phyloP scores from a whole-genome alignment of 2,113 vertebrate species.

The Stomatorhinus ivindoensis region DNA sequence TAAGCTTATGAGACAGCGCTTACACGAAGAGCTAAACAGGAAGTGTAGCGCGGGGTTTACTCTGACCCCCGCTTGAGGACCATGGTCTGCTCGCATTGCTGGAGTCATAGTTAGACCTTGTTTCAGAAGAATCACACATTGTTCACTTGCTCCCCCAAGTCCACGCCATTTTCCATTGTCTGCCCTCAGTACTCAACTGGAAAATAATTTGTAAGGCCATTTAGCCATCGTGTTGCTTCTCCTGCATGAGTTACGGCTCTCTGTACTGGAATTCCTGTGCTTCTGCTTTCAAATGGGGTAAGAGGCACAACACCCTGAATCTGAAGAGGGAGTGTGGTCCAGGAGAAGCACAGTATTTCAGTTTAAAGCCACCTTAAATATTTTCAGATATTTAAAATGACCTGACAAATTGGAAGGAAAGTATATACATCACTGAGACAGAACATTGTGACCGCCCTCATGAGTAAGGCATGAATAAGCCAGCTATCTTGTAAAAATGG shows the following conservation, averaged over 20 bases:
- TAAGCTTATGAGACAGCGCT: not conserved
- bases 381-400: no score
- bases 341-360: not conserved
- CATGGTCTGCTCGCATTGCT: not conserved
- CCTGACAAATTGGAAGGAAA: not conserved
- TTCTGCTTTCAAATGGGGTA: not conserved
- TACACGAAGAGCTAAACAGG: not conserved
- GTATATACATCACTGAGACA: not conserved
- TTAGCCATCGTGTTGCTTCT: not conserved
- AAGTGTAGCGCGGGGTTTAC: not conserved
- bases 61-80: not conserved
- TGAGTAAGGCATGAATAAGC: not conserved
- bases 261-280: not conserved
- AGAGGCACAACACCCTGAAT: not conserved
- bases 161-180: not conserved
- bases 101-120: not conserved
- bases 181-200: not conserved
- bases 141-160: not conserved
- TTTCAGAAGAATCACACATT: not conserved
- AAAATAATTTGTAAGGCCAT: not conserved
- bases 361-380: not conserved
- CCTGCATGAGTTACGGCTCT: not conserved
- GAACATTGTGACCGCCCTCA: not conserved
- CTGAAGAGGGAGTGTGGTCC: no score
- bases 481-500: not conserved